Conservation (phyloP, 2,888 invertebrate genomes). For the Tipula lateralis region DNA sequence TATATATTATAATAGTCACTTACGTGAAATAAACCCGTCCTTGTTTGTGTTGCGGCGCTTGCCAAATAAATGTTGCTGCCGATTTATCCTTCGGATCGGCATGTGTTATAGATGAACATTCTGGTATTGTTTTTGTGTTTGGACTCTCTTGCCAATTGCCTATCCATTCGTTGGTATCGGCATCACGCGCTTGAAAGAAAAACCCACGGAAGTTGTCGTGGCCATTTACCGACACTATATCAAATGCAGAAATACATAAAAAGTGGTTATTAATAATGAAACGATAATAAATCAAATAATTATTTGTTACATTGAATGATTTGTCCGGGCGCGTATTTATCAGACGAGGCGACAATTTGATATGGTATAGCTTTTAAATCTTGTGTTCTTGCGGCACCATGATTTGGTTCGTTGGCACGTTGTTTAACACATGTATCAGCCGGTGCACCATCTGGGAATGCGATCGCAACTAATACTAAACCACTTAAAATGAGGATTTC, state of each 20-base stretch:
- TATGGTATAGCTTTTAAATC: slow-evolving; percentile 61
- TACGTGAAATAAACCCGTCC: slow-evolving; percentile 79
- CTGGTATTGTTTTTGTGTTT: slow-evolving; percentile 70
- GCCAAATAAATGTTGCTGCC: slow-evolving; percentile 69
- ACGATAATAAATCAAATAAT: slow-evolving; percentile 7
- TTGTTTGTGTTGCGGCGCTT: slow-evolving; percentile 60
- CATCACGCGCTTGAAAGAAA: slow-evolving; percentile 75
- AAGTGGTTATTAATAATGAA: too few species aligned
- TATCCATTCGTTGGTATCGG: slow-evolving; percentile 66
- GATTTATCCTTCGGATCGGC: slow-evolving; percentile 70
- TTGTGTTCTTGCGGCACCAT: slow-evolving; percentile 67
- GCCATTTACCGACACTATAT: slow-evolving; percentile 42
- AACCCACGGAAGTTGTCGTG: slow-evolving; percentile 70
- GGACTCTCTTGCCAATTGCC: slow-evolving; percentile 68
- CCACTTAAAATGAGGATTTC: slow-evolving; percentile 40
- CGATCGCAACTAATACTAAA: slow-evolving; percentile 45
- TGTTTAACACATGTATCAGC: slow-evolving; percentile 75
- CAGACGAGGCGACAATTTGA: slow-evolving; percentile 60
- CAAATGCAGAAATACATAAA: too few species aligned
- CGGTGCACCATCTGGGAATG: slow-evolving; percentile 77
- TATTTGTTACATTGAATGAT: slow-evolving; percentile 59
- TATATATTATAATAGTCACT: slow-evolving; percentile 45
- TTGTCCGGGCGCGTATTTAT: slow-evolving; percentile 62
- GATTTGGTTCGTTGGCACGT: slow-evolving; percentile 71
- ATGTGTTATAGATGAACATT: slow-evolving; percentile 75